Evolutionary conservation across 2,888 invertebrate species (phyloP).

Genomic region (Epicampocera succincta): DNA sequence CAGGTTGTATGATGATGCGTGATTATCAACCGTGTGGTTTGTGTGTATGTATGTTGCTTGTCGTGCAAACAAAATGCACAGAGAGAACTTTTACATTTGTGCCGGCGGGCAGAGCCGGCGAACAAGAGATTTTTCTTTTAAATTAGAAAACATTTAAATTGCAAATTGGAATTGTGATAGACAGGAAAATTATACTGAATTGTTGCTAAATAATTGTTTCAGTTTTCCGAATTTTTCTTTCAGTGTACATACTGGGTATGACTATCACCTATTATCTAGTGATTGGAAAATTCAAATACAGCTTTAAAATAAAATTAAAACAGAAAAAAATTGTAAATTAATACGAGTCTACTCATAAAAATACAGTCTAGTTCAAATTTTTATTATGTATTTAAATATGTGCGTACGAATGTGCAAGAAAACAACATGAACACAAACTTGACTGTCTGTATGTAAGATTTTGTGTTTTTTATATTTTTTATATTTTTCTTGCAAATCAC

Average conservation of each 20-base stretch:
- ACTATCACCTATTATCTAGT: conserved; percentile 13
- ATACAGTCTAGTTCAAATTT: conserved; percentile 35
- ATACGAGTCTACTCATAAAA: conserved; percentile 50
- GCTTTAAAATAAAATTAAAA: background rate
- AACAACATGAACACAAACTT: no score
- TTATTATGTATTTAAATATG: conserved; percentile 12
- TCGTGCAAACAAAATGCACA: no score
- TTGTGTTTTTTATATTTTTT: background rate
- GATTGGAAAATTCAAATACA: conserved; percentile 15
- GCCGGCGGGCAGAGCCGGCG: no score
- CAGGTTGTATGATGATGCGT: conserved; percentile 38
- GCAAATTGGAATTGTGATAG: no score
- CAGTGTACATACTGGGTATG: conserved; percentile 21
- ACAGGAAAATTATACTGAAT: no score
- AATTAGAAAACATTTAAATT: no score
- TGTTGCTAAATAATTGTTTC: no score
- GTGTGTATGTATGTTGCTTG: background rate
- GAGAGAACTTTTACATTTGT: no score
- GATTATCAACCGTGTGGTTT: background rate
- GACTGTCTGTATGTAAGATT: background rate
- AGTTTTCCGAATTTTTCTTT: background rate
- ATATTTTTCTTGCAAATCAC: conserved; percentile 30
- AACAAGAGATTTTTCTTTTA: no score
- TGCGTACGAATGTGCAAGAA: background rate
- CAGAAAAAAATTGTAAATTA: conserved; percentile 49